phyloP scores from a whole-genome alignment of 2,888 invertebrate species.

The Biston betularia region DNA sequence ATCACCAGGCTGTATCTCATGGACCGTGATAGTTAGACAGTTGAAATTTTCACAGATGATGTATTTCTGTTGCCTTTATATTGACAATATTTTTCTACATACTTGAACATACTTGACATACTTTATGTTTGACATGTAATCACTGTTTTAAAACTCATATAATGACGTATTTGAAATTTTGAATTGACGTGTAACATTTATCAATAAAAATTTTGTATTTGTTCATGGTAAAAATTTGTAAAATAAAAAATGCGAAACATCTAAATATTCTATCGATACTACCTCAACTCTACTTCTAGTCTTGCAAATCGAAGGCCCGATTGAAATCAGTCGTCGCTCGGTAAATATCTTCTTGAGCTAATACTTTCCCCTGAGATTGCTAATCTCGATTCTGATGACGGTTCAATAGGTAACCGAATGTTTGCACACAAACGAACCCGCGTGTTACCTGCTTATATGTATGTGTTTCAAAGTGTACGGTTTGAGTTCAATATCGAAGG shows the following conservation, averaged over 20 bases:
- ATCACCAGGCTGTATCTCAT: too few species aligned
- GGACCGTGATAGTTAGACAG: too few species aligned
- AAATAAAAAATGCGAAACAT: not conserved
- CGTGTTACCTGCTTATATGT: constrained; percentile 38
- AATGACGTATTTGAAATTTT: too few species aligned
- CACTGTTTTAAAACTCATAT: too few species aligned
- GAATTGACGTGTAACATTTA: too few species aligned
- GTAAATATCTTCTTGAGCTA: constrained; percentile 82
- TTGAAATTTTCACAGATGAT: too few species aligned
- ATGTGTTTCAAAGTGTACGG: constrained; percentile 35
- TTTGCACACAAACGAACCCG: constrained; percentile 43
- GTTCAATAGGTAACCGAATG: constrained; percentile 28
- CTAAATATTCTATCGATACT: constrained; percentile 36
- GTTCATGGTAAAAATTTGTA: too few species aligned
- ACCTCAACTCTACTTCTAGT: constrained; percentile 57
- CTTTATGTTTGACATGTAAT: too few species aligned
- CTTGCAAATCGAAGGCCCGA: constrained; percentile 76
- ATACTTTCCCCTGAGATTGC: constrained; percentile 80
- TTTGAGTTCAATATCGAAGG: constrained; percentile 6
- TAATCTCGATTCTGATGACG: constrained; percentile 71
- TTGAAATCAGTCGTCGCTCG: constrained; percentile 77
- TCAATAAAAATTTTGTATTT: too few species aligned
- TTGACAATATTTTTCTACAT: too few species aligned
- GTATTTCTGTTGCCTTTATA: too few species aligned
- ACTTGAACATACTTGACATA: too few species aligned